Evolutionary conservation across 2,888 invertebrate species (phyloP), one percentile per base, ranked within the genome.

Genomic region (Drosophila prolongata): DNA sequence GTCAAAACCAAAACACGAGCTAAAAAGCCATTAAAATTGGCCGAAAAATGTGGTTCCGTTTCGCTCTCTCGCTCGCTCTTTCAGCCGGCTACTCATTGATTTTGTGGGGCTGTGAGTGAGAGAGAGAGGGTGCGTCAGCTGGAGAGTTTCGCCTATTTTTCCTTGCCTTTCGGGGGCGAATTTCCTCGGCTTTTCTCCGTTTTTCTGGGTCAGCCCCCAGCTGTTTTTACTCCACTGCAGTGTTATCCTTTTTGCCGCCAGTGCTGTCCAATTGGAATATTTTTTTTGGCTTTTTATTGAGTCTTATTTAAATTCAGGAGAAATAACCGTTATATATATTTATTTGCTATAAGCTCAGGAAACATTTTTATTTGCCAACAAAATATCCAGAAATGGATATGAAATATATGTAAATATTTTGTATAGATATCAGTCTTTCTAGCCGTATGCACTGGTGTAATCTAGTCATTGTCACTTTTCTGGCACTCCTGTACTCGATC

Each of bases 131-230:
- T 49, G 66, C 65, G 49, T 65, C 65, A 64, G 65, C 47, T 62
- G 42, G n/a, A 24, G 30, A 58, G 19, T 27, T 49, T 54, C 46
- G 43, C 14, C 16, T 11, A 35, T 55, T 55, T 8, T 38, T 53
- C 19, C 11, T 34, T 11, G 6, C 35, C 52, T 27, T 61, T 44
- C 40, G 30, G n/a, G 8, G 14, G 8, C 24, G 49, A 49, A 27
- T 47, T 62, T 30, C 8, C 27, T 11, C 16, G 43, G 35, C 19
- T 40, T 50, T 55, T 52, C 19, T 37, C 5, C 0, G 30, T 30
- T 50, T 74, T 69, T 69, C 59, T 70, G 54, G 76, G 74, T 78
- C 71, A 77, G 47, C 42, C 58, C 58, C 46, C 64, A 62, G 65
- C 44, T 67, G 53, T 52, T 50, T 49, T 35, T 35, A 3, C 35